Percentiles rank a stretch among this genome's conserved stretches.
Evolutionary conservation across 2,113 vertebrate genomes (phyloP).

Genomic region (Bungarus multicinctus): DNA sequence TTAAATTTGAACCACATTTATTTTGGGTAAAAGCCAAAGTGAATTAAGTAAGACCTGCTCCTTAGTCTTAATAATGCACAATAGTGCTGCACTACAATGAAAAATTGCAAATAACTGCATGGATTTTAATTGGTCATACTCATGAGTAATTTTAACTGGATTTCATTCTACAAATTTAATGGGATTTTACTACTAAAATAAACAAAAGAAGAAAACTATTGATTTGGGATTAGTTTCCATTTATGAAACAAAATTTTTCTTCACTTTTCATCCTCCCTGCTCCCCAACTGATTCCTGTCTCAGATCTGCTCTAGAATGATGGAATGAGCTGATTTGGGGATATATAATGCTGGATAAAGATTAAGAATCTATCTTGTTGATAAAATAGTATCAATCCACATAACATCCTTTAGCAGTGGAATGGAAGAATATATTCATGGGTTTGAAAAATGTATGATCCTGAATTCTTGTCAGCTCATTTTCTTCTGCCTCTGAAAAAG

Average conservation of each 20-base stretch:
- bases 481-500: neutral
- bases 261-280: neutral
- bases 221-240: neutral
- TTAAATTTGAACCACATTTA: neutral
- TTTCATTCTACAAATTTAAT: neutral
- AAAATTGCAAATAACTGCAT: neutral
- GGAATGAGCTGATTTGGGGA: neutral
- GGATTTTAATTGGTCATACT: neutral
- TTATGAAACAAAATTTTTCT: neutral
- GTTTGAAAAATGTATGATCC: neutral
- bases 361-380: neutral
- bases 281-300: neutral
- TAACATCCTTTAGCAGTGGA: neutral
- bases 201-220: constrained; percentile 18
- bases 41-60: neutral
- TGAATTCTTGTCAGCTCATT: neutral
- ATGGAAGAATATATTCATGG: neutral
- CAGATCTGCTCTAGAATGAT: neutral
- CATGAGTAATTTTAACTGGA: neutral
- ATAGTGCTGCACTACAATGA: neutral
- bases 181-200: constrained; percentile 17
- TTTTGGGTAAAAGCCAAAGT: neutral
- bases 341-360: neutral
- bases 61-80: neutral
- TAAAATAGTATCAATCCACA: neutral